Conservation (phyloP, 2,797 vertebrate genomes). For the Hydrocynus forskahlii region DNA sequence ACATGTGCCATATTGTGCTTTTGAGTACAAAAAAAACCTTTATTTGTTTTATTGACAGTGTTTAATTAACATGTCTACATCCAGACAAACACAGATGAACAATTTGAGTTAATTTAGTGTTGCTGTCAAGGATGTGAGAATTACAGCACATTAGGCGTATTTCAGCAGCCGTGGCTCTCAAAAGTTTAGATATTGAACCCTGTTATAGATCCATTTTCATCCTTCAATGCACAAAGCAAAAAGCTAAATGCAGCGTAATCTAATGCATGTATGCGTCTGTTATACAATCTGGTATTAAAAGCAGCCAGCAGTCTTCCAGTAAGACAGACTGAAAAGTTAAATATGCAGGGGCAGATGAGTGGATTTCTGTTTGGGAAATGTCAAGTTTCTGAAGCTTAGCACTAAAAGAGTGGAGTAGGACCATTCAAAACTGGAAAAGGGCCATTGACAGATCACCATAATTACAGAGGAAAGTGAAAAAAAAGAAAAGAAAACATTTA, state of each 20-base stretch:
- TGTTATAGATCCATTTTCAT: neutral
- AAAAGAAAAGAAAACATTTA: too few relatives aligned
- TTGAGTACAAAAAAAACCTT: neutral
- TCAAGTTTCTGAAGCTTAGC: neutral
- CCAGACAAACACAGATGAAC: neutral
- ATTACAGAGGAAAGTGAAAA: neutral
- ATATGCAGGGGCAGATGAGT: neutral
- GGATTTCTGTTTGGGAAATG: neutral
- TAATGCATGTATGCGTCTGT: neutral
- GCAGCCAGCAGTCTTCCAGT: conserved; percentile 2
- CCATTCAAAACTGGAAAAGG: neutral
- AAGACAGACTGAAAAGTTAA: conserved; percentile 6
- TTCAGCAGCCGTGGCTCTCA: neutral
- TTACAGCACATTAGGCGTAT: neutral
- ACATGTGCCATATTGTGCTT: neutral
- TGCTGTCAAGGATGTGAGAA: neutral
- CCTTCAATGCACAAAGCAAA: conserved; percentile 1
- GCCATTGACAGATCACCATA: neutral
- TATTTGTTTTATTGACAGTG: neutral
- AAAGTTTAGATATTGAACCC: neutral
- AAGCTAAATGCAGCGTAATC: neutral
- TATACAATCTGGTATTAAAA: neutral
- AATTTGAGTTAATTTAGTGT: neutral
- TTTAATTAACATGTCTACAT: neutral
- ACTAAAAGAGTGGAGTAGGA: neutral